Conservation (phyloP, 2,888 invertebrate species). For the Chorisops tibialis region DNA sequence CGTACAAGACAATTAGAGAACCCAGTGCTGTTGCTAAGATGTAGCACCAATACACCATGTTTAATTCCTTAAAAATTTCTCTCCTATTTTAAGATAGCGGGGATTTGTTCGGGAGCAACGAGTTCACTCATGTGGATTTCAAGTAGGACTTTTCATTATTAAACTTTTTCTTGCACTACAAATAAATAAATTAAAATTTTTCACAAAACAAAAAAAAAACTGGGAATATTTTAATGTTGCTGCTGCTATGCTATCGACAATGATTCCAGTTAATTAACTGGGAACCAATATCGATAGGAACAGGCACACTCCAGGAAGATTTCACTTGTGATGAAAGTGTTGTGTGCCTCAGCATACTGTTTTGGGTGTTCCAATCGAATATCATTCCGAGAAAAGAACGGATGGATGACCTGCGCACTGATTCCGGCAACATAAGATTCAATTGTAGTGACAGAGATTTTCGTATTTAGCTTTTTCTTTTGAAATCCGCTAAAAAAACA, state of each 20-base stretch:
- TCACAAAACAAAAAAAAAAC: no score
- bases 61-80: background rate
- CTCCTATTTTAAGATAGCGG: background rate
- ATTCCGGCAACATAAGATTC: background rate
- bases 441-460: background rate
- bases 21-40: constrained; percentile 43
- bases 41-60: constrained; percentile 42
- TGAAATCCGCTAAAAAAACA: no score
- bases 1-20: constrained; percentile 56
- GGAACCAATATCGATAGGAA: no score
- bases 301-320: background rate
- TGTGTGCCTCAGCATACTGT: constrained; percentile 1
- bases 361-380: constrained; percentile 5
- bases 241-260: no score
- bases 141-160: background rate
- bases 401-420: background rate
- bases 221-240: no score
- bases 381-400: background rate
- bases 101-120: background rate
- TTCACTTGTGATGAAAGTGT: constrained; percentile 3
- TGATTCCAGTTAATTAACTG: no score
- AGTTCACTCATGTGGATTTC: background rate
- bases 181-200: background rate
- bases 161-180: background rate
- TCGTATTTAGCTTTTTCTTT: no score